A percentile compares a stretch with the other conserved stretches of the same genome.
These are phyloP conservation scores for Taenioides sp. DNA, from an alignment of 2,797 vertebrate species.

Conservation along the genomic window DNA sequence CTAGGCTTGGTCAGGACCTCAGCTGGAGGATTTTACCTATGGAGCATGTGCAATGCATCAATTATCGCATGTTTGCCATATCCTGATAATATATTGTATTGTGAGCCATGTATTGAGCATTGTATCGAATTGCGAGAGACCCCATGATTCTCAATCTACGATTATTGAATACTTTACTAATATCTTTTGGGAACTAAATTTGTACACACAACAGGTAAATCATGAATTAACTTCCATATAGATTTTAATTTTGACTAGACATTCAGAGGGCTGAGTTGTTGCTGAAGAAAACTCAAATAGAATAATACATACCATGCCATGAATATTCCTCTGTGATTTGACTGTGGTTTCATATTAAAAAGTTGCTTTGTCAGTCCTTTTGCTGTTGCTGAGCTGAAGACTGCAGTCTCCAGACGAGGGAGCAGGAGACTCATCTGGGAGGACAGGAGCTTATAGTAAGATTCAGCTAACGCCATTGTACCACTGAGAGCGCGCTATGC, in stretches of 20 bases:
- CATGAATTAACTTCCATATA: background rate
- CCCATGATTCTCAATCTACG: background rate
- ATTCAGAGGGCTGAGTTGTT: background rate
- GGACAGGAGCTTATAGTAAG: conserved; percentile 16
- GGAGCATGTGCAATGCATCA: too few species aligned
- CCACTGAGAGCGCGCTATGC: conserved; percentile 26
- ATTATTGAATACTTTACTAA: background rate
- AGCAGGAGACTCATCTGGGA: conserved; percentile 54
- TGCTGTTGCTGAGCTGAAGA: conserved; percentile 8
- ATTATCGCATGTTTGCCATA: too few species aligned
- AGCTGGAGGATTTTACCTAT: too few species aligned
- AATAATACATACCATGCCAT: background rate
- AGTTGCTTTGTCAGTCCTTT: background rate
- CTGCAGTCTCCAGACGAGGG: conserved; percentile 62
- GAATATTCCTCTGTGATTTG: conserved; percentile 7
- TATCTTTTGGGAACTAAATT: background rate
- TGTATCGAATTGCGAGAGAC: too few species aligned
- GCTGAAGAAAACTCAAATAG: background rate
- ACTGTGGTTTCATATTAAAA: conserved; percentile 1
- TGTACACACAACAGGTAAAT: background rate
- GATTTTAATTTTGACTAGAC: background rate
- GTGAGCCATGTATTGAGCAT: too few species aligned
- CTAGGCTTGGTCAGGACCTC: too few species aligned
- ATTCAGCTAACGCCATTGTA: conserved; percentile 15
- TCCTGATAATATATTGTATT: too few species aligned